phyloP scores from a whole-genome alignment of 2,888 invertebrate genomes.

The Conus canariensis region DNA sequence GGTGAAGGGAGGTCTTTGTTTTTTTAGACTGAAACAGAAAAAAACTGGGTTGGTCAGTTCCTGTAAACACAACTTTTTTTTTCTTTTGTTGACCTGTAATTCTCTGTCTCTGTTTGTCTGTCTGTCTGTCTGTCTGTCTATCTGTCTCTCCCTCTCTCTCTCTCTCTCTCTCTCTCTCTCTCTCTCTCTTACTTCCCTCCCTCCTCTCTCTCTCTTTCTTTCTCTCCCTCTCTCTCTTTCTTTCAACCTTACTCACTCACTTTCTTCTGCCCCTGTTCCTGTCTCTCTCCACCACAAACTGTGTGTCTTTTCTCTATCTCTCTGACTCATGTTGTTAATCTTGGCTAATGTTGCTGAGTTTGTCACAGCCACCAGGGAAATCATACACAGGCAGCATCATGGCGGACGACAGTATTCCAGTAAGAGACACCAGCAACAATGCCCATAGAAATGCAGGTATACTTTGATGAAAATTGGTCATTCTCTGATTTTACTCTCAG shows the following conservation, averaged over 20 bases:
- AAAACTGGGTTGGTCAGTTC: no score
- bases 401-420: conserved; percentile 53
- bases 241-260: neutral
- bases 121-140: no score
- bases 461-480: conserved; percentile 31
- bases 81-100: neutral
- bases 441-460: conserved; percentile 44
- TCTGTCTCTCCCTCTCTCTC: no score
- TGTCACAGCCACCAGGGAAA: neutral
- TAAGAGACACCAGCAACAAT: conserved; percentile 53
- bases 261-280: no score
- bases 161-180: neutral
- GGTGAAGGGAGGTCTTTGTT: no score
- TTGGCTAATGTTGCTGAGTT: neutral
- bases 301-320: no score
- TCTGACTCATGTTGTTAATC: neutral
- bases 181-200: neutral
- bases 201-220: neutral
- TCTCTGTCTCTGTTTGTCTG: no score
- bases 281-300: no score
- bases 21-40: no score
- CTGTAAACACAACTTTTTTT: neutral
- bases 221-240: neutral
- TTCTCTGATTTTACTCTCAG: neutral
- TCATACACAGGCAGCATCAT: conserved; percentile 9